These are phyloP conservation scores for Pristionchus arcanus DNA, from an alignment of 2,888 invertebrate genomes.

Conservation along the genomic window DNA sequence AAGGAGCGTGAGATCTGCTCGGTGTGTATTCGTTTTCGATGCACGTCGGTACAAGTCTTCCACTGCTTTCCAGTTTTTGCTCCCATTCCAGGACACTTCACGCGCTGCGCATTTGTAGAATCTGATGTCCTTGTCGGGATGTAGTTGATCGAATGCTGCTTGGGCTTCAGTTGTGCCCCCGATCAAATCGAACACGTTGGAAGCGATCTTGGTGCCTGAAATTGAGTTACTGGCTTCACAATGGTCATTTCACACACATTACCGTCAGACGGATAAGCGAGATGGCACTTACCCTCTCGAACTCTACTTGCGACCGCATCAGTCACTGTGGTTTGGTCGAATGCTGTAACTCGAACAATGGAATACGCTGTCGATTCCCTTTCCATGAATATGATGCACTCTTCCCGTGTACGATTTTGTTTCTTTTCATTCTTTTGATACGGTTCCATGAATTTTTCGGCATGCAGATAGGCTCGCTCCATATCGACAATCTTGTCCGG, in stretches of 20 bases:
- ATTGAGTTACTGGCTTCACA: too few species aligned
- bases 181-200: too few species aligned
- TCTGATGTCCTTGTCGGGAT: neutral
- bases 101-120: neutral
- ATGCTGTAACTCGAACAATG: too few species aligned
- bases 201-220: too few species aligned
- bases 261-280: too few species aligned
- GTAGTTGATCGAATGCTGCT: neutral
- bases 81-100: neutral
- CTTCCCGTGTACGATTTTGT: neutral
- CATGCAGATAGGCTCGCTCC: neutral
- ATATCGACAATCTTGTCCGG: neutral
- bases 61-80: neutral
- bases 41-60: neutral
- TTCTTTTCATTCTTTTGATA: too few species aligned
- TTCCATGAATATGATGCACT: neutral
- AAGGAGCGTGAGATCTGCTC: neutral
- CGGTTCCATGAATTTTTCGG: neutral
- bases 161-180: too few species aligned
- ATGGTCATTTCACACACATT: too few species aligned
- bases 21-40: neutral
- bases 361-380: neutral
- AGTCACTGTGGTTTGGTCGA: too few species aligned
- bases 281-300: too few species aligned
- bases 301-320: too few species aligned